Conservation (phyloP, 2,888 invertebrate genomes). For the Eumerus sabulonum region DNA sequence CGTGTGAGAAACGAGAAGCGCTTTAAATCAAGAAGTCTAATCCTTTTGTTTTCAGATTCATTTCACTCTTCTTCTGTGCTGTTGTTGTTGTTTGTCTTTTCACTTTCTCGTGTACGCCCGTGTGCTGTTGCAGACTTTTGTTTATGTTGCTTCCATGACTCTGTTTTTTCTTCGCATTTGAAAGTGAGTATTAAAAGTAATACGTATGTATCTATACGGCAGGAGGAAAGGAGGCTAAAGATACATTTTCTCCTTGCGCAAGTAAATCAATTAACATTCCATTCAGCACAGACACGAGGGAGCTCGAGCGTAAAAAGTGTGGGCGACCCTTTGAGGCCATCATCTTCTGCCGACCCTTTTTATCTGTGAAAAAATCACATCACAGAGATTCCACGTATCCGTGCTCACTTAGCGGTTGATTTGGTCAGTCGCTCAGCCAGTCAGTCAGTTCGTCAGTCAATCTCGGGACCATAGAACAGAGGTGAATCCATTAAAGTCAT, state of each 20-base stretch:
- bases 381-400: constrained; percentile 6
- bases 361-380: constrained; percentile 26
- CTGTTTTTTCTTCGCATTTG: constrained; percentile 1
- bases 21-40: constrained; percentile 66
- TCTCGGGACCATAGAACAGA: constrained; percentile 18
- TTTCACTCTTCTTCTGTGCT: constrained; percentile 39
- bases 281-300: constrained; percentile 8
- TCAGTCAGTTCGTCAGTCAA: constrained; percentile 32
- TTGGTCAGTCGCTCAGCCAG: constrained; percentile 36
- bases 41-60: constrained; percentile 57
- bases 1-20: constrained; percentile 40
- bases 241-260: constrained; percentile 27
- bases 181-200: constrained; percentile 15
- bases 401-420: constrained; percentile 43
- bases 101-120: neutral
- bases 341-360: neutral
- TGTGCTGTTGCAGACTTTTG: constrained; percentile 26
- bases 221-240: constrained; percentile 33
- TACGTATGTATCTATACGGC: no score
- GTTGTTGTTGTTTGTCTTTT: no score
- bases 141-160: constrained; percentile 48
- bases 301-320: neutral
- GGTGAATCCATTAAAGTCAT: constrained; percentile 9
- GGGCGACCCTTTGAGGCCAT: constrained; percentile 17
- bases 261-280: constrained; percentile 66